A percentile compares a stretch with the other conserved stretches of the same genome.
Evolutionary conservation across 2,797 vertebrate genomes (phyloP).

Genomic region (Capromys pilorides): DNA sequence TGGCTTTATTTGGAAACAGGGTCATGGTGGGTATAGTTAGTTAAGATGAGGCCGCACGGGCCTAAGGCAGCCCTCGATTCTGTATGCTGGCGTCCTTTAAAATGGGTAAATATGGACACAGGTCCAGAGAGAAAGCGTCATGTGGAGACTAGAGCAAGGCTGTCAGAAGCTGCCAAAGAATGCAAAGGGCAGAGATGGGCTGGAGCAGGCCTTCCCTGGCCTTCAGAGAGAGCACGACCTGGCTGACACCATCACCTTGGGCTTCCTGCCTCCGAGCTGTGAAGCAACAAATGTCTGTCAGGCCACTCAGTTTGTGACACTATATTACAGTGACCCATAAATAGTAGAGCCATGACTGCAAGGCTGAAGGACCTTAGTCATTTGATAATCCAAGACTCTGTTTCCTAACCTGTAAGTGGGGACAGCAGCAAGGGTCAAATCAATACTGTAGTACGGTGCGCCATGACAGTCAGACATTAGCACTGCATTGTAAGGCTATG

Average conservation of each 20-base stretch:
- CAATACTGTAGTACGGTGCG: neutral
- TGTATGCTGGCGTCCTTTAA: neutral
- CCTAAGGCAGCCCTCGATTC: neutral
- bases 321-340: neutral
- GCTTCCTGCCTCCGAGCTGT: neutral
- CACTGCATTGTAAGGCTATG: neutral
- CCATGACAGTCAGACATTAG: neutral
- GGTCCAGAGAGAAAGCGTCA: neutral
- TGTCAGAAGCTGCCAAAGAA: neutral
- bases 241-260: neutral
- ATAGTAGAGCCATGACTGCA: neutral
- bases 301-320: neutral
- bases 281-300: conserved; percentile 9
- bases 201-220: neutral
- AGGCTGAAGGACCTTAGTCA: neutral
- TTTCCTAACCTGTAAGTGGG: neutral
- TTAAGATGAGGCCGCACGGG: neutral
- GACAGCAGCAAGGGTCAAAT: neutral
- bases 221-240: neutral
- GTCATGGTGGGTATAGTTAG: neutral
- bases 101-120: neutral
- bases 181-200: neutral
- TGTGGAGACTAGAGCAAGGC: neutral
- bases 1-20: conserved; percentile 15
- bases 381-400: neutral